These are phyloP conservation scores for Melieria omissa DNA, from an alignment of 2,888 invertebrate genomes.

Conservation along the genomic window DNA sequence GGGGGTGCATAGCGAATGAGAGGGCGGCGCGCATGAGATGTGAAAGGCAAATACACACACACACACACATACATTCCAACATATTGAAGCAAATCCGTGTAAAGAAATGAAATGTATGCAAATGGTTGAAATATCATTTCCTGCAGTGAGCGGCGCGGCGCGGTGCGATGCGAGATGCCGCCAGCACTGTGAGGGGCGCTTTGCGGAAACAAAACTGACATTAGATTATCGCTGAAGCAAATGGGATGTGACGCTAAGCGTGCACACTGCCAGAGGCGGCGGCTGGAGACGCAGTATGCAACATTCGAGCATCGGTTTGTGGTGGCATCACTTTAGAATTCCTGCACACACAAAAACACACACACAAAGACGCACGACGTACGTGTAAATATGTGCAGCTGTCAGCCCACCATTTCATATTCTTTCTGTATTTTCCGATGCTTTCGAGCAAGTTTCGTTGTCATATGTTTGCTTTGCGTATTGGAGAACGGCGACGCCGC, in stretches of 20 bases:
- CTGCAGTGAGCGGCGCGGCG: background rate
- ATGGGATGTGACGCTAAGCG: constrained; percentile 9
- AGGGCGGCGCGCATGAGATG: no score
- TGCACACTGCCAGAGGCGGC: background rate
- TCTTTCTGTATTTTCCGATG: no score
- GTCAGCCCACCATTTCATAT: no score
- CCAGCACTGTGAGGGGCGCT: background rate
- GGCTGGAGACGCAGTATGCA: background rate
- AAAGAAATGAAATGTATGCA: constrained; percentile 21
- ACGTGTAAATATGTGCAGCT: background rate
- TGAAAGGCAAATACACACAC: no score
- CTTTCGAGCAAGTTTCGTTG: no score
- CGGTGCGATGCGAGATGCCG: background rate
- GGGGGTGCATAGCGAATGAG: no score
- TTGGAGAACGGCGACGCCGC: no score
- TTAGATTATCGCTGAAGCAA: constrained; percentile 19
- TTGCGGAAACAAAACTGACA: constrained; percentile 8
- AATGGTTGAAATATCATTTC: constrained; percentile 27
- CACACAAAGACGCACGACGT: background rate
- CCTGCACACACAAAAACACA: background rate
- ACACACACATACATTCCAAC: background rate
- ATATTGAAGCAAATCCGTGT: background rate
- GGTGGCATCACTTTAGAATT: background rate
- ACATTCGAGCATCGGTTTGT: no score
- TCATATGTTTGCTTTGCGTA: no score